Conservation (phyloP, 2,888 invertebrate genomes). For the Apamea monoglypha region DNA sequence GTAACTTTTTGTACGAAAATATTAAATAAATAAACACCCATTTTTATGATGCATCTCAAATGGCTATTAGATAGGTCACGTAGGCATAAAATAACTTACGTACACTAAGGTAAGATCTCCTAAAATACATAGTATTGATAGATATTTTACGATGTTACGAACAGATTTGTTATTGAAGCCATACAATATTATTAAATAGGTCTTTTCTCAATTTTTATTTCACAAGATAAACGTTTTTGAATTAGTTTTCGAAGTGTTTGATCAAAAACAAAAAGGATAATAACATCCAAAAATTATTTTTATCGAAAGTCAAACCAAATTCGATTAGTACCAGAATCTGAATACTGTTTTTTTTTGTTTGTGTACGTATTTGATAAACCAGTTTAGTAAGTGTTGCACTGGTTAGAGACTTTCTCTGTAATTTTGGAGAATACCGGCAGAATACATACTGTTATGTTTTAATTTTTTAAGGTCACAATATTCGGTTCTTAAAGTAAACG, state of each 20-base stretch:
- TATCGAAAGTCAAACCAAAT: not conserved
- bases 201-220: not conserved
- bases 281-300: not conserved
- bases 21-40: too few species aligned
- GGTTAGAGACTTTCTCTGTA: conserved; percentile 52
- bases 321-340: not conserved
- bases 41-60: not conserved
- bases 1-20: too few species aligned
- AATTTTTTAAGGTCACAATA: conserved; percentile 14
- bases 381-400: conserved; percentile 42
- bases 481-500: not conserved
- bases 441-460: conserved; percentile 2
- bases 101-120: not conserved
- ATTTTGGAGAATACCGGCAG: conserved; percentile 54
- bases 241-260: not conserved
- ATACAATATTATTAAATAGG: not conserved
- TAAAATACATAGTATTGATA: not conserved
- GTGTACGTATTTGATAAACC: conserved; percentile 44
- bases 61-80: not conserved
- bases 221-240: too few species aligned
- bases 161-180: not conserved
- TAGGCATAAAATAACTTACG: not conserved
- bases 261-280: not conserved
- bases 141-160: not conserved
- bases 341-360: conserved; percentile 33